Base-by-base conservation (phyloP, 2,888 invertebrate genomes). In the Pachycephus smyrnensis region DNA sequence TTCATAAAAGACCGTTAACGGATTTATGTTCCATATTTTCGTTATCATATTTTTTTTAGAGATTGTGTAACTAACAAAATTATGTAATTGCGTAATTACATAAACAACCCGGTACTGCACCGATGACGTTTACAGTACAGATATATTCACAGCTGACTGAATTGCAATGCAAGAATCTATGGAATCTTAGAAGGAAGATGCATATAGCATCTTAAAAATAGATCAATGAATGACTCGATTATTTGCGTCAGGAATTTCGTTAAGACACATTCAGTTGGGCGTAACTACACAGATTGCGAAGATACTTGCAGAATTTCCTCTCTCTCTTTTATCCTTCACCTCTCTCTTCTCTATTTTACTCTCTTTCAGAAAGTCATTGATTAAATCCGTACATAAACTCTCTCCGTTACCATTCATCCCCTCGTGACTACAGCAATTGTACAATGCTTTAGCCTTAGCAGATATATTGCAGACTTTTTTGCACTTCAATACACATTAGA, bases 221-320 rank as follows among this genome's bases (percentile, higher is more conserved):
- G 71, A 71, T 32, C 71, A 33, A 77, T 83, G 85, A 86, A 85
- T 84, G 86, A 83, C 82, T 81, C 76, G 80, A 78, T 83, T 86
- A 84, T 84, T 85, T 81, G 75, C 75, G 75, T 71, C 75, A 78
- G 80, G 83, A 83, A 85, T 82, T 85, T 79, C 83, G 83, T 82
- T 82, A 69, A 80, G 76, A 75, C 55, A 82, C 71, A 32, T 33
- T 23, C 71, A 33, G 33, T 71, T 23, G 31, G n/a, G 71, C 32
- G 32, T 23, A 31, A 31, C 32, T 55, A 55, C 55, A 55, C 55
- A 23, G 9, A 23, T 55, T 23, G 23, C 55, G 55, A 55, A 23
- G 23, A 23, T 55, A 55, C 23, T 55, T 55, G 55, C 23, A 55
- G 55, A 55, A 55, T 55, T 23, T 55, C 23, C 55, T 55, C 23